These are phyloP conservation scores for Epizoanthus scotinus DNA, from an alignment of 92 coral and sea anemone genomes.

Conservation along the genomic window DNA sequence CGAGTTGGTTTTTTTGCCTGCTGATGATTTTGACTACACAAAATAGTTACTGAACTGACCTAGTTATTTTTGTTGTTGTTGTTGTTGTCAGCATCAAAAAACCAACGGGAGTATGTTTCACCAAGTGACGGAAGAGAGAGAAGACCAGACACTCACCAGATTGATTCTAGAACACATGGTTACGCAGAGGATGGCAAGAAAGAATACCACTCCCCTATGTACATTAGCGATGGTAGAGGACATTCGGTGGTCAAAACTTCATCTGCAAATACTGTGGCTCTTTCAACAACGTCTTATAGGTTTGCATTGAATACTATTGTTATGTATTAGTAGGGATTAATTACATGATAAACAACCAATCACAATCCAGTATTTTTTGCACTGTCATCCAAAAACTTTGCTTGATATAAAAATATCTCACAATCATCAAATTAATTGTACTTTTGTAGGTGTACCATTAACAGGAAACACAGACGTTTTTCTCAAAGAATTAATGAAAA, in stretches of 20 bases:
- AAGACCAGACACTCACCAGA: constrained; percentile 38
- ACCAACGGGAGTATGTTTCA: constrained; percentile 16
- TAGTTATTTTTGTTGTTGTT: background rate
- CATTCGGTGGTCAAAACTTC: constrained; percentile 83
- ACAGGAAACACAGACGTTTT: too few species aligned
- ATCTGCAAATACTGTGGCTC: constrained; percentile 90
- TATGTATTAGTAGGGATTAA: background rate
- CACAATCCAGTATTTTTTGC: too few species aligned
- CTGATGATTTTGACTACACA: too few species aligned
- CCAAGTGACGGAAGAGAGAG: constrained; percentile 37
- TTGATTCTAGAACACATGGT: constrained; percentile 15
- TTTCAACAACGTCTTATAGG: constrained; percentile 89
- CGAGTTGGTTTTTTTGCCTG: too few species aligned
- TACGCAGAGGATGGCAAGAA: constrained; percentile 55
- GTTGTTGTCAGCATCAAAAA: constrained; percentile 2
- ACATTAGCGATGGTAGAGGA: constrained; percentile 66
- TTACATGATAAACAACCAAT: too few species aligned
- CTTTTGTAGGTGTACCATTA: too few species aligned
- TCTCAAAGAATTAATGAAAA: too few species aligned
- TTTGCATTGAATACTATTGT: constrained; percentile 15
- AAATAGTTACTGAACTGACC: too few species aligned
- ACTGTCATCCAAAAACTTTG: too few species aligned
- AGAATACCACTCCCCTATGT: constrained; percentile 51
- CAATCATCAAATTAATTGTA: too few species aligned
- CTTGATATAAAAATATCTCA: too few species aligned